Base-by-base conservation (phyloP, 64 coral and sea anemone genomes). In the Orbicella faveolata region DNA sequence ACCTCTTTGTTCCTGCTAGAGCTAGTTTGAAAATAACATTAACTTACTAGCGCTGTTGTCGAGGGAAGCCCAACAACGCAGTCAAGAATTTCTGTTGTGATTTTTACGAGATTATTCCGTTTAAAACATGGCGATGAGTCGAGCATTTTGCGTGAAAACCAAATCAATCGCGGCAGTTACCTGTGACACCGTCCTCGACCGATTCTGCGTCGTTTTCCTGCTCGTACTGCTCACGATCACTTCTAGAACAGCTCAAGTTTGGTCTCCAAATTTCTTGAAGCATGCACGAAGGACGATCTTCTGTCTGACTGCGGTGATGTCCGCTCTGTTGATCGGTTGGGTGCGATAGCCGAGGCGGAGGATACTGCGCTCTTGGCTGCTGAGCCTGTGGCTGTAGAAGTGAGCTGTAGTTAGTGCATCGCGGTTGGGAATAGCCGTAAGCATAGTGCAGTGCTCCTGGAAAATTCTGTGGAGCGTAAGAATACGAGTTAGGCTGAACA, bases 291-390 rank as follows among this genome's bases (percentile, higher is more conserved):
- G 87, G 73, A 51, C 87, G 51, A 51, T 88, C 87, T 75, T 33
- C 74, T 10, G 52, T 23, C 18, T 64, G 82, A 9, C 17, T 21
- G 25, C 48, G 52, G 39, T 87, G 78, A 23, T 63, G 53, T 34
- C 61, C 83, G 39, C 75, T 78, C 69, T 52, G 41, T 36, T 84
- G 90, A 36, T 92, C 90, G 76, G 75, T 87, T 36, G 77, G 75
- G 77, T 92, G 90, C 11, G 75, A 87, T 37, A 92, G 63, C 14
- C 75, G 90, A 36, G 90, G 90, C 12, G 90, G 83, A 92, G 84
- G 66, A 72, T 25, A 15, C 3, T 1, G 37, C 9, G 18, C 21
- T 85, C 23, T 39, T 66, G 82, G 5, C 33, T 9, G 5, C 33
- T 9, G 62, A 72, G 14, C 36, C 17, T 85, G 64, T 16, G 82